Evolutionary conservation across 1,140 invertebrate species (phyloP).

Genomic region (Lithobius niger): DNA sequence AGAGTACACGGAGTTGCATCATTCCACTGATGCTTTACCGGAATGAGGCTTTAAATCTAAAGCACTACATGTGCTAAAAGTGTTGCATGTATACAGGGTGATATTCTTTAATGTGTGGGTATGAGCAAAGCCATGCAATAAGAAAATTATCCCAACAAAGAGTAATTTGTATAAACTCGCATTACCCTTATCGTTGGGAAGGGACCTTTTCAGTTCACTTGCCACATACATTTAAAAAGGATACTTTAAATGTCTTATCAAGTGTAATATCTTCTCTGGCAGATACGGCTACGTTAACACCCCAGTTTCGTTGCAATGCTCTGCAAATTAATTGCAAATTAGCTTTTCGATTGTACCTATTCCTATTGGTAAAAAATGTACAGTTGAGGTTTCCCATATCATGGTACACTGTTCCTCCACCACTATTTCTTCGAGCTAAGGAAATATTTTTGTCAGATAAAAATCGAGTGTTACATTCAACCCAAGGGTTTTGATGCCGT

Average conservation of each 20-base stretch:
- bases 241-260: constrained; percentile 67
- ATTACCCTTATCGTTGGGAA: background rate
- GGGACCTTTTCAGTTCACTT: constrained; percentile 14
- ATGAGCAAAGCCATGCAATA: no score
- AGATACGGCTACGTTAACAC: constrained; percentile 55
- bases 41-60: no score
- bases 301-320: constrained; percentile 62
- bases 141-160: no score
- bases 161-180: no score
- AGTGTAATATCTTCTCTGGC: constrained; percentile 69
- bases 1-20: no score
- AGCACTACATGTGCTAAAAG: no score
- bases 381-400: constrained; percentile 86
- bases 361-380: constrained; percentile 68
- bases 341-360: constrained; percentile 61
- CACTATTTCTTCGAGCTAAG: constrained; percentile 76
- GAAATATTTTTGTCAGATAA: constrained; percentile 46
- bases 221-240: no score
- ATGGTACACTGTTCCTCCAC: constrained; percentile 94
- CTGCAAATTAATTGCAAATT: constrained; percentile 76
- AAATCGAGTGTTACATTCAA: constrained; percentile 62
- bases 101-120: no score
- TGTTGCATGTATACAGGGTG: no score
- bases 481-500: constrained; percentile 91
- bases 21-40: no score